phyloP scores from a whole-genome alignment of 2,113 vertebrate genomes.

The Marmota monax region DNA sequence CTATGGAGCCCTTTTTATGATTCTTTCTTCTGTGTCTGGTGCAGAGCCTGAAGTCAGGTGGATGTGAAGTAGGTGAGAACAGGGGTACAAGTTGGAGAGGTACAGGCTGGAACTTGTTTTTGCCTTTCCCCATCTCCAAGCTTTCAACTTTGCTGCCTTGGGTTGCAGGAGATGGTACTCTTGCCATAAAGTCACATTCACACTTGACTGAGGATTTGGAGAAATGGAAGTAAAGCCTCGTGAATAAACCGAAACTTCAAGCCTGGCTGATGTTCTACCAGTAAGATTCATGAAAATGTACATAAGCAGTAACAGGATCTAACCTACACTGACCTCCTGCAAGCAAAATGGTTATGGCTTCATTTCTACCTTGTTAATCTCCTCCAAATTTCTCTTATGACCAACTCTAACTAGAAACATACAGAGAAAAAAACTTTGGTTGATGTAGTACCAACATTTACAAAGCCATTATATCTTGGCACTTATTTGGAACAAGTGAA shows the following conservation, averaged over 20 bases:
- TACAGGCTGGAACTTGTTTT: not conserved
- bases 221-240: not conserved
- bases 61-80: not conserved
- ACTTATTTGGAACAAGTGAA: not conserved
- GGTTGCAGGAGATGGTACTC: not conserved
- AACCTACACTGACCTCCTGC: not conserved
- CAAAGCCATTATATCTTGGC: not conserved
- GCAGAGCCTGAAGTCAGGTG: not conserved
- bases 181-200: slow-evolving; percentile 21
- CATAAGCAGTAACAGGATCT: not conserved
- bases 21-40: not conserved
- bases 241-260: not conserved
- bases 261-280: not conserved
- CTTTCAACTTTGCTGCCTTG: not conserved
- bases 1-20: not conserved
- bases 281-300: not conserved
- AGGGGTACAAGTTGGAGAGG: not conserved
- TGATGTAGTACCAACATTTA: not conserved
- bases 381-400: not conserved
- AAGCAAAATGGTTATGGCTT: not conserved
- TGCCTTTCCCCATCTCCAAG: not conserved
- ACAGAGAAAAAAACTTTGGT: not conserved
- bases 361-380: not conserved
- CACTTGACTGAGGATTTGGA: not conserved
- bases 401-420: slow-evolving; percentile 8